These are phyloP conservation scores for Entomyzon cyanotis DNA, from an alignment of 2,113 vertebrate genomes.

Conservation along the genomic window DNA sequence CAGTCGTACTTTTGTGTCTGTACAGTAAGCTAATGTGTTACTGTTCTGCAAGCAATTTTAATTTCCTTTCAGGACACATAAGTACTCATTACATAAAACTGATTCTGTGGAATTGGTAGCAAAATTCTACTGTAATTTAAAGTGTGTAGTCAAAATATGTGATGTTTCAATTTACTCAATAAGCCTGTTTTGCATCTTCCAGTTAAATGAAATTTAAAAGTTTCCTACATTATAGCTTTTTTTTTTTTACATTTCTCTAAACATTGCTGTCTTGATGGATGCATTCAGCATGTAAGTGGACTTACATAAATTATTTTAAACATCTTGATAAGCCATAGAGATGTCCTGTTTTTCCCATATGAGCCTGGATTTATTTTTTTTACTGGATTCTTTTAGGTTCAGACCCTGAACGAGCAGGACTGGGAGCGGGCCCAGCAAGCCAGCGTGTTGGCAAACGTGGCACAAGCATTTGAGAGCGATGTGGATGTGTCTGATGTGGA, in stretches of 20 bases:
- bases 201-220: not conserved
- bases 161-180: not conserved
- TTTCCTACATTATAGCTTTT: not conserved
- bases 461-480: slow-evolving; percentile 95
- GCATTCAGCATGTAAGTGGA: slow-evolving; percentile 75
- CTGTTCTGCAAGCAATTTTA: not conserved
- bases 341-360: not conserved
- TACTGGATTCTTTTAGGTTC: slow-evolving; percentile 77
- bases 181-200: not conserved
- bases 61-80: not conserved
- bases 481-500: slow-evolving; percentile 90
- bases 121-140: not conserved
- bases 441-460: slow-evolving; percentile 93
- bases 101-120: not conserved
- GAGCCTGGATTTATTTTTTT: not conserved
- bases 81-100: not conserved
- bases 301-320: not conserved
- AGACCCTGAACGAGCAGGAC: slow-evolving; percentile 96
- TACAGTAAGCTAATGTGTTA: not conserved
- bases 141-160: not conserved
- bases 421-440: slow-evolving; percentile 98
- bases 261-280: slow-evolving; percentile 65
- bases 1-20: not conserved
- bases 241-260: slow-evolving; percentile 6
- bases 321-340: not conserved